Conservation (phyloP, 2,113 vertebrate genomes). For the Mungos mungo region DNA sequence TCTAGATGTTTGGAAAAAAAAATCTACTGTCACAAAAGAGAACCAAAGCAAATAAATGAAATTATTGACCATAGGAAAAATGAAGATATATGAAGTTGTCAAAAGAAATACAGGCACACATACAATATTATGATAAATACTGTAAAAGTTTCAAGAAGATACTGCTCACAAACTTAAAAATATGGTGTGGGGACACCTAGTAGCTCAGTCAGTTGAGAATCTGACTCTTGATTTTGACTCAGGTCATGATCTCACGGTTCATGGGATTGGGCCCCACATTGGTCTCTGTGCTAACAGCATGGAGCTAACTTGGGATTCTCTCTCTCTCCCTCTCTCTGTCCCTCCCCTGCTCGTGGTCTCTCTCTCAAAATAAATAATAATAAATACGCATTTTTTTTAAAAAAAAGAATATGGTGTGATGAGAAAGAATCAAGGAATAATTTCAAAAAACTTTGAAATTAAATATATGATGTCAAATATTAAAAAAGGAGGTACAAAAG, state of each 20-base stretch:
- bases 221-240: too few relatives aligned
- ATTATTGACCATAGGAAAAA: background rate
- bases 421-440: background rate
- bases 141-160: constrained; percentile 10
- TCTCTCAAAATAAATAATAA: too few relatives aligned
- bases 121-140: background rate
- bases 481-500: background rate
- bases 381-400: too few relatives aligned
- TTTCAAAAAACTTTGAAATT: background rate
- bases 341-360: too few relatives aligned
- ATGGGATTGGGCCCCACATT: too few relatives aligned
- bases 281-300: too few relatives aligned
- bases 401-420: background rate
- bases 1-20: background rate
- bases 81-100: background rate
- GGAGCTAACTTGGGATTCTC: too few relatives aligned
- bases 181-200: background rate
- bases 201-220: too few relatives aligned
- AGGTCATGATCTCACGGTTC: too few relatives aligned
- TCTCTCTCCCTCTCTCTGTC: too few relatives aligned
- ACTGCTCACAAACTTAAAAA: background rate
- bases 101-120: background rate
- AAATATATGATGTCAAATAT: background rate
- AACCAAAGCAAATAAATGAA: background rate
- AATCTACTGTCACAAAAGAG: background rate